Evolutionary conservation across 2,888 invertebrate species (phyloP).

Genomic region (Drosophila leonis): DNA sequence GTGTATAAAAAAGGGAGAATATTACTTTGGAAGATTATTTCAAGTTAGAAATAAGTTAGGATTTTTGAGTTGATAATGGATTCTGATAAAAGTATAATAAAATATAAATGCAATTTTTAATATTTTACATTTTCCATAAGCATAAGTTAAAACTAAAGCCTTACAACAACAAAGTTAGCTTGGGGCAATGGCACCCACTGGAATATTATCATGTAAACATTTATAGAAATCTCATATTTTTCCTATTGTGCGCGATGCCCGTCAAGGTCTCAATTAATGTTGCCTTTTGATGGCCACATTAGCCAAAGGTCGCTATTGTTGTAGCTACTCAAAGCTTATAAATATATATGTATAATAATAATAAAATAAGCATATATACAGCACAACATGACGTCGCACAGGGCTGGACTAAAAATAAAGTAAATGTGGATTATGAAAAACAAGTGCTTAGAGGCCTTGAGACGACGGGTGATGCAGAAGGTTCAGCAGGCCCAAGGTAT

Average conservation of each 20-base stretch:
- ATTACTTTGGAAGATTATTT: too few species aligned
- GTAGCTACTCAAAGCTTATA: slow-evolving; percentile 8
- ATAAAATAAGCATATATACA: slow-evolving; percentile 24
- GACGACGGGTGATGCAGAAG: slow-evolving; percentile 38
- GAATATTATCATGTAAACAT: slow-evolving; percentile 35
- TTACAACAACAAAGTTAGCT: background rate
- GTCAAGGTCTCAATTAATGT: slow-evolving; percentile 68
- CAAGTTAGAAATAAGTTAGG: too few species aligned
- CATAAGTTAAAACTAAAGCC: slow-evolving; percentile 13
- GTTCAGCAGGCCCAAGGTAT: slow-evolving; percentile 26
- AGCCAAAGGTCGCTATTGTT: slow-evolving; percentile 46
- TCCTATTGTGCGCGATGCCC: slow-evolving; percentile 27
- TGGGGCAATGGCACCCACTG: background rate
- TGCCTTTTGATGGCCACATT: slow-evolving; percentile 63
- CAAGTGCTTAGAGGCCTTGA: slow-evolving; percentile 54
- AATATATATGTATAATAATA: background rate
- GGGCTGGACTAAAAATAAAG: slow-evolving; percentile 53
- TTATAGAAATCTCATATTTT: slow-evolving; percentile 32
- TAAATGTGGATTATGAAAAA: slow-evolving; percentile 47
- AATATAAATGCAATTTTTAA: background rate
- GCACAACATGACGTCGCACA: slow-evolving; percentile 53
- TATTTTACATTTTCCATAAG: background rate
- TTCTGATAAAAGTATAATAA: background rate
- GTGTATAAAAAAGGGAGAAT: too few species aligned
- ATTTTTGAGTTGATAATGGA: too few species aligned